Evolutionary conservation across 2,113 vertebrate species (phyloP).

Genomic region (Myotis yumanensis): DNA sequence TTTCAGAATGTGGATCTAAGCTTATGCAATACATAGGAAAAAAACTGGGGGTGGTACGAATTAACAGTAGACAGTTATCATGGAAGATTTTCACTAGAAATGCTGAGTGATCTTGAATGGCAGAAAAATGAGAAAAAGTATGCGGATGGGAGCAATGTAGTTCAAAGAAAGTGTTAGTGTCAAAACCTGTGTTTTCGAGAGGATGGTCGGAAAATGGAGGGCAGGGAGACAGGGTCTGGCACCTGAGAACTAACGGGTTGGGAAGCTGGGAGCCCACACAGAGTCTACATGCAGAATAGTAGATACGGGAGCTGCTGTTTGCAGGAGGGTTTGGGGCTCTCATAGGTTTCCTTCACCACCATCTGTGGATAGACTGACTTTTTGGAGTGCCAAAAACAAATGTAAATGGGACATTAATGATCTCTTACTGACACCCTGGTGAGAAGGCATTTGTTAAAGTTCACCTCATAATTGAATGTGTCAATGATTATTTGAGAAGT

Average conservation of each 20-base stretch:
- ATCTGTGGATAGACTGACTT: neutral
- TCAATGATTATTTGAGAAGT: neutral
- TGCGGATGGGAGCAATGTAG: neutral
- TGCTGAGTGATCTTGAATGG: neutral
- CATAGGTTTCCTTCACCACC: neutral
- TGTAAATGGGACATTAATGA: neutral
- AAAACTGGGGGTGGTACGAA: neutral
- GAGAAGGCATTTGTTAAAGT: neutral
- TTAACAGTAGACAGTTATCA: neutral
- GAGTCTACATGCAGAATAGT: neutral
- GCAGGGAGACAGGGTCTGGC: accelerated
- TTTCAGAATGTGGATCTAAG: neutral
- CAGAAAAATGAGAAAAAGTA: neutral
- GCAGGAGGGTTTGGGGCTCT: neutral
- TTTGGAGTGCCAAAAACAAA: constrained; percentile 14
- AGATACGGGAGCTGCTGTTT: neutral
- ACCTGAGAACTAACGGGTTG: neutral
- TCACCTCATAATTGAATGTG: neutral
- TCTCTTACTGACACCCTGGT: neutral
- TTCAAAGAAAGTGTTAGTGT: neutral
- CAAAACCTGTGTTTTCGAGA: neutral
- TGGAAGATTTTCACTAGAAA: neutral
- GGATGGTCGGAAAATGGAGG: neutral
- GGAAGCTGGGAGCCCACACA: neutral
- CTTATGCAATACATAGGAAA: neutral